Conservation (phyloP, 2,113 vertebrate species). For the Callorhinus ursinus region DNA sequence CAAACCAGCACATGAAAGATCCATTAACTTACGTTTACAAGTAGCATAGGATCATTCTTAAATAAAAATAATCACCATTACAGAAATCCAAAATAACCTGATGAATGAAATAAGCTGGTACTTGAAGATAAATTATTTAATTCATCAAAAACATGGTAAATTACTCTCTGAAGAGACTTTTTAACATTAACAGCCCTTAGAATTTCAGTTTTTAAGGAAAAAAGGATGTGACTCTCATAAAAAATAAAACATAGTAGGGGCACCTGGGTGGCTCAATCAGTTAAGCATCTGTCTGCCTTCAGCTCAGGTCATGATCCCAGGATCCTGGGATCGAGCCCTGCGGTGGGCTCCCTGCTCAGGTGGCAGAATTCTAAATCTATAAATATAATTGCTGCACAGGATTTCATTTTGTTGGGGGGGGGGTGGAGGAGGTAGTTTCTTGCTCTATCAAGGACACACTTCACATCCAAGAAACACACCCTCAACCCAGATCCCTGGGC, state of each 20-base stretch:
- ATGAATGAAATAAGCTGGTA: constrained; percentile 32
- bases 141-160: constrained; percentile 6
- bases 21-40: neutral
- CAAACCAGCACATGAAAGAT: neutral
- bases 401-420: neutral
- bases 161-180: constrained; percentile 19
- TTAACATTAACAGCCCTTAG: constrained; percentile 36
- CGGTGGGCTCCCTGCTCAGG: no score
- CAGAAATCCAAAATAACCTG: constrained; percentile 26
- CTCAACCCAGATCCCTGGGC: neutral
- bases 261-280: neutral
- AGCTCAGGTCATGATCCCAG: no score
- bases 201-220: constrained; percentile 44
- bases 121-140: constrained; percentile 26
- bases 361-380: neutral
- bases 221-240: neutral
- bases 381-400: neutral
- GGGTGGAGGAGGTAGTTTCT: neutral
- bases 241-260: neutral
- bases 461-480: neutral
- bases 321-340: no score
- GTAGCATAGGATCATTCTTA: constrained; percentile 6
- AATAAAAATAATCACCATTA: constrained; percentile 23
- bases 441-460: neutral
- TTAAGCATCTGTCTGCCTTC: neutral